A percentile compares a stretch with the other conserved stretches of the same genome.
These are phyloP conservation scores for Sternotherus odoratus DNA, from an alignment of 2,797 vertebrate genomes.

Conservation along the genomic window DNA sequence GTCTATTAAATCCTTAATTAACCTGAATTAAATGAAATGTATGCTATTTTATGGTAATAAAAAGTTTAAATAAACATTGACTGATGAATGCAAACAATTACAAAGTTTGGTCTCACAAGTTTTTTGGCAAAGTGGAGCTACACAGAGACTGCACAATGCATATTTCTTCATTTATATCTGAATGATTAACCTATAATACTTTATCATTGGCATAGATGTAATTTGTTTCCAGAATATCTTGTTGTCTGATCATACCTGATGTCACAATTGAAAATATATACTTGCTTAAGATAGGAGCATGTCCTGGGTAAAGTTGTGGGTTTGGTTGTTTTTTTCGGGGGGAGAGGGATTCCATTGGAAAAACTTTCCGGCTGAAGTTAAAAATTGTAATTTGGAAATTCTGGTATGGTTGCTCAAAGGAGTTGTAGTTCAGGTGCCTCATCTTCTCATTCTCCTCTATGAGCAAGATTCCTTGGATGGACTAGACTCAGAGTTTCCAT, in stretches of 20 bases:
- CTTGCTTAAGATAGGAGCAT: background rate
- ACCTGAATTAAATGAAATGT: background rate
- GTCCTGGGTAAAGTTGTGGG: background rate
- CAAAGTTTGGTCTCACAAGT: background rate
- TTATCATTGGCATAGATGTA: background rate
- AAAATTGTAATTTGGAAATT: background rate
- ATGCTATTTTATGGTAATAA: background rate
- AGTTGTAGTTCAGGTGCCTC: background rate
- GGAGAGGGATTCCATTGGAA: background rate
- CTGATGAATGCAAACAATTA: background rate
- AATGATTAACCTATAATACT: background rate
- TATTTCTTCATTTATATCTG: background rate
- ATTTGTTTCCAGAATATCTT: background rate
- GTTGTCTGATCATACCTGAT: background rate
- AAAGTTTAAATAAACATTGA: background rate
- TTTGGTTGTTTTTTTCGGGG: background rate
- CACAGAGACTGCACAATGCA: background rate
- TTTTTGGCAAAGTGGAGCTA: background rate
- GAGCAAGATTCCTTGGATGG: background rate
- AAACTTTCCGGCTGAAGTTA: background rate
- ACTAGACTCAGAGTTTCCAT: background rate
- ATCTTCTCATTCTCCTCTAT: background rate
- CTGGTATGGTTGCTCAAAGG: background rate
- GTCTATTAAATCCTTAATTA: slow-evolving; percentile 15
- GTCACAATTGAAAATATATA: background rate